Percentiles rank a stretch among this genome's conserved stretches.
Conservation (phyloP, 2,113 vertebrate genomes). For the Willisornis vidua region DNA sequence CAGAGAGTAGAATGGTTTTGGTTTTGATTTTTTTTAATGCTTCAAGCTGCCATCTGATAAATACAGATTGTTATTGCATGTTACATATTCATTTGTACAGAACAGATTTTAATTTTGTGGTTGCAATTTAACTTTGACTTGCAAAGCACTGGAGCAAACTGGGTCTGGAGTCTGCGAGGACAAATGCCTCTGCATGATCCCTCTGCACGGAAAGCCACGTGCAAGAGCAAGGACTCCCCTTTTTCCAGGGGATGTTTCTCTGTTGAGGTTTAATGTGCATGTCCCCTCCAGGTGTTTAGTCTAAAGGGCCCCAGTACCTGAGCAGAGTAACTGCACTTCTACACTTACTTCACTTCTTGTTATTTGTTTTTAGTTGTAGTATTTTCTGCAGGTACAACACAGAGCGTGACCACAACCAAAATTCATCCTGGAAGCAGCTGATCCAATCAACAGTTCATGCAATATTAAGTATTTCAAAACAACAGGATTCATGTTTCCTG, state of each 20-base stretch:
- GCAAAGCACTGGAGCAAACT: not conserved
- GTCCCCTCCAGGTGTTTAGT: not conserved
- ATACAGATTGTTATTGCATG: not conserved
- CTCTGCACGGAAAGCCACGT: not conserved
- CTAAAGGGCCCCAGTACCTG: not conserved
- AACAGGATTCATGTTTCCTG: not conserved
- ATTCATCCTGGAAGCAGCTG: not conserved
- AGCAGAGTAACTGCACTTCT: not conserved
- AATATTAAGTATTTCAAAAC: not conserved
- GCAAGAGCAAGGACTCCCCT: not conserved
- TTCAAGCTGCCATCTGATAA: not conserved
- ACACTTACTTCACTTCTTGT: not conserved
- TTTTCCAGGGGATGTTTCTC: not conserved
- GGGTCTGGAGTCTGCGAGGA: not conserved
- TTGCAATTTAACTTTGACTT: not conserved
- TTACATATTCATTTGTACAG: not conserved
- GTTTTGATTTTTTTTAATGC: not conserved
- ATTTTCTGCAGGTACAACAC: not conserved
- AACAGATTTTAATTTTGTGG: not conserved
- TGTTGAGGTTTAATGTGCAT: not conserved
- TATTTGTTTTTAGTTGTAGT: not conserved
- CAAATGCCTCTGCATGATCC: rapidly evolving
- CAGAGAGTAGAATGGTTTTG: not conserved
- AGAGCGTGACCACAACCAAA: not conserved
- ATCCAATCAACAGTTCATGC: not conserved